A percentile compares a stretch with the other conserved stretches of the same genome.
Conservation (phyloP, 2,888 invertebrate species). For the Chironomus riparius region DNA sequence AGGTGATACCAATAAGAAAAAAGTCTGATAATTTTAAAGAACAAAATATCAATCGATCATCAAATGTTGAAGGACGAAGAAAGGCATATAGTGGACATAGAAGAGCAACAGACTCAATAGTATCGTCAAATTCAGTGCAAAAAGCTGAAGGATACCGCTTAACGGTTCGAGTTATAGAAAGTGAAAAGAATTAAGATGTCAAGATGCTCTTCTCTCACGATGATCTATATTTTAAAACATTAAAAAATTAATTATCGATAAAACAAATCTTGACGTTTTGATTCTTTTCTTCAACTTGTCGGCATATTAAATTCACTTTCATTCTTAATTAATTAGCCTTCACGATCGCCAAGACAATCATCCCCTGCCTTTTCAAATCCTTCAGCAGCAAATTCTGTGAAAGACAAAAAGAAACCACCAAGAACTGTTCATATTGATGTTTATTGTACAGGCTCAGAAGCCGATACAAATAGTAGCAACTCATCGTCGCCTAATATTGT, state of each 20-base stretch:
- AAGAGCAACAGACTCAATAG: slow-evolving; percentile 34
- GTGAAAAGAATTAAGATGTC: no score
- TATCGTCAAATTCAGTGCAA: slow-evolving; percentile 26
- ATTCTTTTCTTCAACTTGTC: no score
- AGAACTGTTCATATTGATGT: slow-evolving; percentile 67
- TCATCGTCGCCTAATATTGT: slow-evolving; percentile 20
- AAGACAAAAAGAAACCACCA: slow-evolving; percentile 42
- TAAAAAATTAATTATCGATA: neutral
- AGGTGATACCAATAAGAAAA: slow-evolving; percentile 28
- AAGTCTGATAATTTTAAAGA: neutral
- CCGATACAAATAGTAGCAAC: slow-evolving; percentile 31
- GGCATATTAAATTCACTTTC: no score
- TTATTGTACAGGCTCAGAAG: slow-evolving; percentile 59
- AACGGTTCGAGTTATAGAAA: neutral
- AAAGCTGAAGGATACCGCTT: neutral
- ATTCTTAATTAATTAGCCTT: slow-evolving; percentile 17
- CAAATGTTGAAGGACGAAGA: slow-evolving; percentile 28
- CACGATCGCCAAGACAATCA: slow-evolving; percentile 26
- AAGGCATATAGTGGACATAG: slow-evolving; percentile 35
- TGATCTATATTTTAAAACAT: no score
- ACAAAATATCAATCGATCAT: neutral
- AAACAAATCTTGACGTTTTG: neutral
- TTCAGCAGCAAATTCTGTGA: slow-evolving; percentile 37
- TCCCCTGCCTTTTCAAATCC: slow-evolving; percentile 31
- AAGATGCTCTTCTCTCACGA: no score